Base-by-base conservation (phyloP, 2,113 vertebrate genomes). In the Colaptes auratus region DNA sequence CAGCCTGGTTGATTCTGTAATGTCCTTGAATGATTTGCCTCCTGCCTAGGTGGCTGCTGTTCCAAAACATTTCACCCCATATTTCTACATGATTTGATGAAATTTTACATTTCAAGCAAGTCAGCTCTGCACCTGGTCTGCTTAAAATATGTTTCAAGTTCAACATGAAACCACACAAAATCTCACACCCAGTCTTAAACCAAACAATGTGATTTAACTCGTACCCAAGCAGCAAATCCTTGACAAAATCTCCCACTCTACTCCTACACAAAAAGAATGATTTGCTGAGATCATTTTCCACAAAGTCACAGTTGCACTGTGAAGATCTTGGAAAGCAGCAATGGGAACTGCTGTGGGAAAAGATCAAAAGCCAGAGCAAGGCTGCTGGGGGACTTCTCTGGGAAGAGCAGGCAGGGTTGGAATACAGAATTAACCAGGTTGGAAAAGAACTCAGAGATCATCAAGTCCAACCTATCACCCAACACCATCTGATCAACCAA, bases 21-120 rank as follows among this genome's bases (percentile, higher is more conserved):
- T 0, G 0, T 17, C 33, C n/a, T 76, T 11, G 9, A 56, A 4
- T 1, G 10, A 13, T 52, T 66, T 63, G 8, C 25, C 27, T 81
- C 58, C 21, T 52, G 46, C 15, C 31, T 15, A 0, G 30, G 48
- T 13, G 25, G 9, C n/a, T 61, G 56, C 17, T 50, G 0, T 66
- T 66, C 30, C 48, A 13, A 71, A 31, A 30, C 33, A 11, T 1
- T 65, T 8, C 4, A 48, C 6, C 6, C 17, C 44, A 15, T 8
- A 35, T 71, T 75, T 81, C 58, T 56, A 14, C 15, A 6, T 4
- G 9, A 39, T 82, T 76, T 79, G 2, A 28, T 25, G 21, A n/a
- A 33, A 64, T 48, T 42, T 77, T 64, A 10, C 11, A 7, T 18
- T 85, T 56, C 3, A 4, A 36, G 4, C 5, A 21, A 28, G 35